A percentile compares a stretch with the other conserved stretches of the same genome.
Conservation (phyloP, 2,888 invertebrate species). For the Coenonympha glycerion region DNA sequence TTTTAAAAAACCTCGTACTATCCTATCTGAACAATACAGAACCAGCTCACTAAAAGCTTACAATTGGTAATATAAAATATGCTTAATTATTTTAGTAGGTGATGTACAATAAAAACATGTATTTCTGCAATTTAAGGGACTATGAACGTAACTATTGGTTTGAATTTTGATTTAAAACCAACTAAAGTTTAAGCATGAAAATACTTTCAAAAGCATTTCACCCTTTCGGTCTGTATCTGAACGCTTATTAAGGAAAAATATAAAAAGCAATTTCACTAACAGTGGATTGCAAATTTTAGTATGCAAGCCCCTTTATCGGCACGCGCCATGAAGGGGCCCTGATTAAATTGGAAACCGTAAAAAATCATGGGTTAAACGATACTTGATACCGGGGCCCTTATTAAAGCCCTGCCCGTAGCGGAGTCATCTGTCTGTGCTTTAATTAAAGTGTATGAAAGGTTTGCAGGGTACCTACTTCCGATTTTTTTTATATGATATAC, state of each 20-base stretch:
- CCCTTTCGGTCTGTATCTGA: not conserved
- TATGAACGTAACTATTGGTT: too few species aligned
- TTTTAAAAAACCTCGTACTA: too few species aligned
- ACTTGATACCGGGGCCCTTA: slow-evolving; percentile 23
- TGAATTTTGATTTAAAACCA: too few species aligned
- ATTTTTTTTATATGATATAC: not conserved
- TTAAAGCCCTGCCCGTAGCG: slow-evolving; percentile 14
- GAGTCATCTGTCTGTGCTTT: slow-evolving; percentile 16
- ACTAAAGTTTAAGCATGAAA: too few species aligned
- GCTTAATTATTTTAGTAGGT: too few species aligned
- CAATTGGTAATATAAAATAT: too few species aligned
- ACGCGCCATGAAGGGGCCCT: slow-evolving; percentile 18
- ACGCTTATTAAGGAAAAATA: not conserved
- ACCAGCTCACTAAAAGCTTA: too few species aligned
- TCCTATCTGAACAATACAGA: too few species aligned
- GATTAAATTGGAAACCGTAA: slow-evolving; percentile 32
- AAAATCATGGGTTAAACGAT: slow-evolving; percentile 27
- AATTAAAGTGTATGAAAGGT: slow-evolving; percentile 9
- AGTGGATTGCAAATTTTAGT: slow-evolving; percentile 8
- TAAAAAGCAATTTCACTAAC: not conserved
- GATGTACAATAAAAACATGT: too few species aligned
- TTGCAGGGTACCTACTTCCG: slow-evolving; percentile 1
- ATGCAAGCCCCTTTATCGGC: slow-evolving; percentile 19
- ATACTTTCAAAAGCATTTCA: not conserved
- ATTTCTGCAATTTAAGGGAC: too few species aligned